Evolutionary conservation across 2,888 invertebrate species (phyloP), one percentile per base, ranked within the genome.

Genomic region (Smittia sp.): DNA sequence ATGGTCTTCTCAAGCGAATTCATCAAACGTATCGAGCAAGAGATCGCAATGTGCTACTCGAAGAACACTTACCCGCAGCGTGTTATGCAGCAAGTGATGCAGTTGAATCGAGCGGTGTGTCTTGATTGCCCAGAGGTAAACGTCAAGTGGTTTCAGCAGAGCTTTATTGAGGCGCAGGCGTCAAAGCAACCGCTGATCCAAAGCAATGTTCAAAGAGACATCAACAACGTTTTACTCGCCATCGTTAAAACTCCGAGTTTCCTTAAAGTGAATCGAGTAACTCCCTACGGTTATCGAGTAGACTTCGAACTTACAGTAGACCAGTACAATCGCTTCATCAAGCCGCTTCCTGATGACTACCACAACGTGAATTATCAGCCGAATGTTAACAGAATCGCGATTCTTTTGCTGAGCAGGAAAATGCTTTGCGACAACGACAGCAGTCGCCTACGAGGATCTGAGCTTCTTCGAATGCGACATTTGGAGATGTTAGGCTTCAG

Each of bases 101-200:
- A 86, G 76, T 78, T 89, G 54, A 89, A 89, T 79, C 82, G 89
- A 74, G 84, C 86, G 0, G 86, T 88, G 18, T 88, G 88, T 77
- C 79, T 89, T 62, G 88, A 88, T 78, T 85, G 86, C 78, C 88
- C 89, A 0, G 85, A 88, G 78, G 80, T 84, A 11, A 85, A 86
- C 78, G 83, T 89, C 4, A 88, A 88, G 0, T 89, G 89, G 89
- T 89, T 89, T 78, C 88, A 89, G 78, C 84, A 86, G 76, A 86
- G 86, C 76, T 88, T 85, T 75, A 82, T 87, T 58, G 82, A 86
- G 76, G 84, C 86, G 68, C 80, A 83, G 73, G 78, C 83, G 39
- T 80, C 81, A 74, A 81, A 81, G 78, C 18, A 46, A 13, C 76
- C 77, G 27, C 54, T 76, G n/a, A 54, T 74, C 13, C 70, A 75